Conservation (phyloP, 2,888 invertebrate genomes). For the Cantharis lateralis region DNA sequence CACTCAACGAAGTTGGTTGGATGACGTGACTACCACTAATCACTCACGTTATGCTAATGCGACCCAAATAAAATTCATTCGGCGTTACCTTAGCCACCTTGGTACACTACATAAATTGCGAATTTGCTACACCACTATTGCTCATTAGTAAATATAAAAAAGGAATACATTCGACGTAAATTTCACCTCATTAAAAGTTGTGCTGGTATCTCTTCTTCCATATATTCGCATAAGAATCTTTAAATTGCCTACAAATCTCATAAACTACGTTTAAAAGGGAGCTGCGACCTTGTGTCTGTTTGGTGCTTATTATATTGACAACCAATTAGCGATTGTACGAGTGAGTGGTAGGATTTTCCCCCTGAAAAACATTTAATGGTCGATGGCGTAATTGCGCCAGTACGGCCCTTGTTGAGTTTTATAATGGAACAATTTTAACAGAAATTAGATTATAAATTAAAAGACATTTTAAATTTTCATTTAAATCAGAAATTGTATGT, state of each 20-base stretch:
- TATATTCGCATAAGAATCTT: conserved; percentile 22
- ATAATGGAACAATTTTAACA: conserved; percentile 56
- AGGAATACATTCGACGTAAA: conserved; percentile 33
- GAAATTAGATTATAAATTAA: conserved; percentile 58
- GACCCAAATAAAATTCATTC: conserved; percentile 26
- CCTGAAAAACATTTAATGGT: conserved; percentile 6
- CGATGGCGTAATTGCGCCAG: conserved; percentile 24
- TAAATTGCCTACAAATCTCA: conserved; percentile 29
- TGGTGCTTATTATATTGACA: conserved; percentile 42
- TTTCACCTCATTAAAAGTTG: conserved; percentile 37
- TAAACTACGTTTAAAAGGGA: conserved; percentile 25
- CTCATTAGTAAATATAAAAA: conserved; percentile 39
- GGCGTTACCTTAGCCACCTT: conserved; percentile 26
- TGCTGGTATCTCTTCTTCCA: conserved; percentile 18
- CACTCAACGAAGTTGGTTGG: conserved; percentile 24
- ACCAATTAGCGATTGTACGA: conserved; percentile 43
- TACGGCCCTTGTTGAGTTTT: conserved; percentile 39
- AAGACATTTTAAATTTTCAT: conserved; percentile 49
- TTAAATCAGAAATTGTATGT: conserved; percentile 45
- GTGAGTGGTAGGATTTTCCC: conserved; percentile 39
- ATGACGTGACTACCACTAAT: conserved; percentile 32
- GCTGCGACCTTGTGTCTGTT: conserved; percentile 25
- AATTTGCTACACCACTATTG: conserved; percentile 35
- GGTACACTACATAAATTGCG: conserved; percentile 31
- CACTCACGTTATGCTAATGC: conserved; percentile 30